These are phyloP conservation scores for Phylloscopus trochilus DNA, from an alignment of 2,113 vertebrate genomes.

Conservation along the genomic window DNA sequence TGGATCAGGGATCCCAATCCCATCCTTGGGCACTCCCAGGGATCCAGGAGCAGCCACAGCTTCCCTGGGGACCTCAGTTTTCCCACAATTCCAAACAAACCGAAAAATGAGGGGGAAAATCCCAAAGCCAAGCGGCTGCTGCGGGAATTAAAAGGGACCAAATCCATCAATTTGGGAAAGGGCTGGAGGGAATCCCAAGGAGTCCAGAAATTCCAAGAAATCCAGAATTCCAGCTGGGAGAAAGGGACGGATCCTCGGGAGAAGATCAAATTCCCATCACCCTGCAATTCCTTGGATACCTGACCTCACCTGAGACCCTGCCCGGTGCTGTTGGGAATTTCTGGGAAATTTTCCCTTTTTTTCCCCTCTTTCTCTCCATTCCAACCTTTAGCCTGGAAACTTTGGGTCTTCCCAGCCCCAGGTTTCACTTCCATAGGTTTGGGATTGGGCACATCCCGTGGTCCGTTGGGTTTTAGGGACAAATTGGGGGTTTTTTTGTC, in stretches of 20 bases:
- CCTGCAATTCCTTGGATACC: accelerated
- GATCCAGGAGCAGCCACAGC: background rate
- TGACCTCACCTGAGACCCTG: background rate
- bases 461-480: background rate
- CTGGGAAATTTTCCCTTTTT: accelerated
- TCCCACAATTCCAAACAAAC: background rate
- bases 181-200: background rate
- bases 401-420: background rate
- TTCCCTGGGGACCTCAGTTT: background rate
- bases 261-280: background rate
- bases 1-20: background rate
- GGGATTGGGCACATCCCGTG: background rate
- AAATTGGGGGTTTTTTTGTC: background rate
- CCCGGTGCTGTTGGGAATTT: accelerated
- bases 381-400: background rate
- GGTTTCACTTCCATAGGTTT: accelerated
- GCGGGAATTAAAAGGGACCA: too few species aligned
- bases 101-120: accelerated
- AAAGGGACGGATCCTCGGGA: background rate
- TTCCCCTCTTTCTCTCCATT: background rate
- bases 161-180: background rate
- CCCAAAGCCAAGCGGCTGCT: background rate
- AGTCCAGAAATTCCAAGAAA: background rate
- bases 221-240: background rate
- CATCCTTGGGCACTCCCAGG: background rate